Conservation (phyloP, 2,113 vertebrate genomes). For the Spea bombifrons region DNA sequence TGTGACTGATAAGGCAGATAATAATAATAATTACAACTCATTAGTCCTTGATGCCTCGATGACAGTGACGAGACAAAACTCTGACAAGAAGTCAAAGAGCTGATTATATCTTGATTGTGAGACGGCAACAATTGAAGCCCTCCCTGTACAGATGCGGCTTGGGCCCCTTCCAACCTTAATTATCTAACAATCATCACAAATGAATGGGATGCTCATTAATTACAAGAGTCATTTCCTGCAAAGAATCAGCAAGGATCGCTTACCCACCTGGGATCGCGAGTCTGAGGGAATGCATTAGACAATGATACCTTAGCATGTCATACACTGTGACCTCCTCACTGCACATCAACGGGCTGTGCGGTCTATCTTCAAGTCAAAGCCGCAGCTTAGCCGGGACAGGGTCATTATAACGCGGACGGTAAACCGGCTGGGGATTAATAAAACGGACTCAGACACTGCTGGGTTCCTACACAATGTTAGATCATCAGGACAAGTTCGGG, state of each 20-base stretch:
- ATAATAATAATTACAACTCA: conserved; percentile 48
- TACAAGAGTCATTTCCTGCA: conserved; percentile 32
- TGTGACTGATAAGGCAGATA: conserved; percentile 42
- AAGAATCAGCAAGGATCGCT: conserved; percentile 20
- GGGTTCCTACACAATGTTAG: not conserved
- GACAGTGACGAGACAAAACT: conserved; percentile 45
- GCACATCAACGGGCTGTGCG: too few species aligned
- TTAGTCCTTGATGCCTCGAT: conserved; percentile 40
- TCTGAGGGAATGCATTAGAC: not conserved
- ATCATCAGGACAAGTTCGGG: not conserved
- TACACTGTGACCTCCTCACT: not conserved
- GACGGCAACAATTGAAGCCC: conserved; percentile 38
- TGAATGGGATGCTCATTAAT: conserved; percentile 46
- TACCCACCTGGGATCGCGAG: conserved; percentile 26
- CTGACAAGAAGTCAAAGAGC: conserved; percentile 45
- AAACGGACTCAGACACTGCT: conserved; percentile 1
- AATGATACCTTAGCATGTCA: not conserved
- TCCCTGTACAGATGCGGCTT: conserved; percentile 12
- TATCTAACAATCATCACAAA: conserved; percentile 46
- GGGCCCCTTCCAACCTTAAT: conserved; percentile 39
- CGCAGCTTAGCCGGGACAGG: too few species aligned
- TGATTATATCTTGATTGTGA: conserved; percentile 49
- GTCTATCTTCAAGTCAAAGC: too few species aligned
- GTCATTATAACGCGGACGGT: too few species aligned
- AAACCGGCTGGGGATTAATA: not conserved